Conservation (phyloP, 2,888 invertebrate genomes). For the Antitype chi region DNA sequence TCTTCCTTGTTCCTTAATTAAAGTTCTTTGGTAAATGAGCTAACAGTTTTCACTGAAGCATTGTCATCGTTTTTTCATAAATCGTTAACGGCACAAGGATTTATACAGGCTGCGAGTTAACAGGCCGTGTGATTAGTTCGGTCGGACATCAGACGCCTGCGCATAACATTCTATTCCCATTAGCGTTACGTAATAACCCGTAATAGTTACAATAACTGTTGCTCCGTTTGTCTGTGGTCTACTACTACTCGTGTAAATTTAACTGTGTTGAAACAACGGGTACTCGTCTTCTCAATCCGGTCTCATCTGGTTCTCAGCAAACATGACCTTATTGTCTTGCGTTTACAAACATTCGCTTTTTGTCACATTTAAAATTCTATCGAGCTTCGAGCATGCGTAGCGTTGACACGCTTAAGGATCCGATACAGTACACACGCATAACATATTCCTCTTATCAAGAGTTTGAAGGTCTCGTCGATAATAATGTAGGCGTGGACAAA, state of each 20-base stretch:
- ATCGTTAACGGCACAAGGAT: neutral
- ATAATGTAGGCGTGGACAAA: constrained; percentile 46
- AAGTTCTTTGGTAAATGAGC: constrained; percentile 35
- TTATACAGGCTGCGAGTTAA: constrained; percentile 25
- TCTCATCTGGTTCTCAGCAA: constrained; percentile 72
- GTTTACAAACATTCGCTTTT: constrained; percentile 73
- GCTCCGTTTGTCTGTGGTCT: constrained; percentile 56
- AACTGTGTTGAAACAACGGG: constrained; percentile 70
- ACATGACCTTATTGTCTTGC: constrained; percentile 77
- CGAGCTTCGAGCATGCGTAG: constrained; percentile 47
- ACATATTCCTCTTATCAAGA: constrained; percentile 71
- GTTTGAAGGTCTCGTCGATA: constrained; percentile 72
- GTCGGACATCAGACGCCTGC: constrained; percentile 21
- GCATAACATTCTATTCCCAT: constrained; percentile 46
- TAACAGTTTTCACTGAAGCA: constrained; percentile 11
- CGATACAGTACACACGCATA: constrained; percentile 41
- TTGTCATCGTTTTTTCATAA: constrained; percentile 30
- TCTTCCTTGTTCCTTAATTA: constrained; percentile 49
- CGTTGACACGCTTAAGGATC: constrained; percentile 61
- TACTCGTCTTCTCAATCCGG: constrained; percentile 74
- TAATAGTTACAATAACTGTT: constrained; percentile 55
- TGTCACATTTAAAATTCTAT: constrained; percentile 58
- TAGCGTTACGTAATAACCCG: constrained; percentile 56
- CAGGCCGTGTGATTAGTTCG: constrained; percentile 37
- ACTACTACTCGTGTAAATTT: constrained; percentile 54